Conservation (phyloP, 2,888 invertebrate species). For the Cephus pygmeus region DNA sequence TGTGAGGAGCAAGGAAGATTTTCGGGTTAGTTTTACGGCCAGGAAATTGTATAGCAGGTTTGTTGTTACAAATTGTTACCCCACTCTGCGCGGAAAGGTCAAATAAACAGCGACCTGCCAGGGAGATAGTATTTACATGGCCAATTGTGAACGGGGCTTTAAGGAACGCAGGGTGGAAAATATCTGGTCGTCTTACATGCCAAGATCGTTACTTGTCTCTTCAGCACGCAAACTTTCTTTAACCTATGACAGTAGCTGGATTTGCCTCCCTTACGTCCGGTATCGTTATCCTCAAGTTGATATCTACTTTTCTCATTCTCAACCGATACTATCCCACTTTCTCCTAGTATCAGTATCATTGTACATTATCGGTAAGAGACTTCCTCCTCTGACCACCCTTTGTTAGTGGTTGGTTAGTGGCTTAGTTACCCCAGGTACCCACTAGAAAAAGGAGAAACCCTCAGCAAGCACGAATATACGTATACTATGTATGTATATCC, state of each 20-base stretch:
- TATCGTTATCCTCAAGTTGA: neutral
- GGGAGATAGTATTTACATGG: neutral
- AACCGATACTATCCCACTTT: neutral
- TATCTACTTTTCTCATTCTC: neutral
- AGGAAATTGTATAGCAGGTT: conserved; percentile 40
- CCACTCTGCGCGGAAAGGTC: conserved; percentile 23
- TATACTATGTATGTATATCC: neutral
- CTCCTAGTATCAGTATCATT: neutral
- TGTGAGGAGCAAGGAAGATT: conserved; percentile 25
- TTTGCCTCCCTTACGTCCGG: neutral
- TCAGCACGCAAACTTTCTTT: neutral
- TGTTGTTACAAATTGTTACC: conserved; percentile 51
- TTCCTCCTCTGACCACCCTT: neutral
- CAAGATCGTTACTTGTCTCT: neutral
- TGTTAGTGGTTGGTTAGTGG: neutral
- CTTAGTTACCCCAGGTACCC: neutral
- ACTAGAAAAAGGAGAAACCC: neutral
- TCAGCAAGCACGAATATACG: neutral
- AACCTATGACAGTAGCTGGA: neutral
- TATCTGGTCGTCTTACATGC: neutral
- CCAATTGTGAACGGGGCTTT: conserved; percentile 6
- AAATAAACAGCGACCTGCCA: conserved; percentile 27
- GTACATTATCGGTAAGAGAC: neutral
- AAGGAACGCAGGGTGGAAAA: neutral
- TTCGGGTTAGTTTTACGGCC: conserved; percentile 31